These are phyloP conservation scores for Toxostoma redivivum DNA, from an alignment of 2,113 vertebrate genomes.

Conservation along the genomic window DNA sequence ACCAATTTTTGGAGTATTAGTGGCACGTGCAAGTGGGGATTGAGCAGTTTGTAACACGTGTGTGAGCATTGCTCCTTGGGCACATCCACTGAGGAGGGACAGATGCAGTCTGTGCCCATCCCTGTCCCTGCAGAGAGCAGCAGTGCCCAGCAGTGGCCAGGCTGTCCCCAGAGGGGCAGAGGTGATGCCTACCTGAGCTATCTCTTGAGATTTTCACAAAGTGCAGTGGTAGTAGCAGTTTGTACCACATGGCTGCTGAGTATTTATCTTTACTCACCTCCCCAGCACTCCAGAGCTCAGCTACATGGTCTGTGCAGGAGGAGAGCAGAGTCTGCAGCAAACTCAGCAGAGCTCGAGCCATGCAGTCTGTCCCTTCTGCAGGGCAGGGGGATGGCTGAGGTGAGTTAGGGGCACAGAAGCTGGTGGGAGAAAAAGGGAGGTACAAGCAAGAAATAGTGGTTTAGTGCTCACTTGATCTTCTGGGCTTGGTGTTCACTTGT, in stretches of 20 bases:
- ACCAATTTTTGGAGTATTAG: background rate
- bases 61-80: background rate
- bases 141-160: background rate
- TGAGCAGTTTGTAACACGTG: rapidly evolving
- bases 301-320: background rate
- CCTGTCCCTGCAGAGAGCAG: background rate
- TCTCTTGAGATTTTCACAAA: background rate
- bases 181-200: background rate
- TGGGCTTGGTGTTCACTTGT: background rate
- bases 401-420: background rate
- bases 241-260: background rate
- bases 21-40: rapidly evolving
- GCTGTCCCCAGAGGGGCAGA: background rate
- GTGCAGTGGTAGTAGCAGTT: background rate
- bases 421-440: background rate
- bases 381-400: background rate
- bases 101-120: background rate
- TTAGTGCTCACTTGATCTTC: background rate
- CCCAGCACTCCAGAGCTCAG: background rate
- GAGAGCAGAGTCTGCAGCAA: background rate
- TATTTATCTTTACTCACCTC: background rate
- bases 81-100: background rate
- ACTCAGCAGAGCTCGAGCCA: rapidly evolving
- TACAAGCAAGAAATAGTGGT: background rate
- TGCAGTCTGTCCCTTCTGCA: background rate